Evolutionary conservation across 2,888 invertebrate species (phyloP).

Genomic region (Athalia cordata): DNA sequence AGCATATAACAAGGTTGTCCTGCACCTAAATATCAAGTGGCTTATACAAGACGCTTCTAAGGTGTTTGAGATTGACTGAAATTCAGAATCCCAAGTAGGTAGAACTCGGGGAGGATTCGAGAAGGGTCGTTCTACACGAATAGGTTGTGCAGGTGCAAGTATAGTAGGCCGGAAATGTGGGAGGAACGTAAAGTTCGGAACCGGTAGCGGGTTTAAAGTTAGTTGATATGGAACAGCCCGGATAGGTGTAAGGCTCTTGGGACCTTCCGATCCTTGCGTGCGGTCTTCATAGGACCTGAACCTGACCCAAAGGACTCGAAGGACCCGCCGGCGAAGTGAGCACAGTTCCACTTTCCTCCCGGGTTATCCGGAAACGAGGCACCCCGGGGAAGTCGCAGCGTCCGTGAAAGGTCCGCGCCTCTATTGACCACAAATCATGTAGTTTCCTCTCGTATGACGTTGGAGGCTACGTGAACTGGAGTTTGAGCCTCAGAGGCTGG

Average conservation of each 20-base stretch:
- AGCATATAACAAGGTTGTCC: too few relatives aligned
- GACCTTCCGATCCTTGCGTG: slow-evolving; percentile 48
- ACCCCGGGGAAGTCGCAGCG: slow-evolving; percentile 45
- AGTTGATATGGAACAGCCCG: slow-evolving; percentile 60
- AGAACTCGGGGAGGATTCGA: neutral
- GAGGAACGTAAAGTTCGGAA: slow-evolving; percentile 58
- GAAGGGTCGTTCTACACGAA: neutral
- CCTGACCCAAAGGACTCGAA: slow-evolving; percentile 16
- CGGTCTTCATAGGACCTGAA: slow-evolving; percentile 27
- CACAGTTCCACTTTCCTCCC: slow-evolving; percentile 43
- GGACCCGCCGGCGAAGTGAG: slow-evolving; percentile 11
- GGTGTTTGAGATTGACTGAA: too few relatives aligned
- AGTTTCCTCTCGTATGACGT: slow-evolving; percentile 31
- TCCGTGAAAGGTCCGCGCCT: slow-evolving; percentile 16
- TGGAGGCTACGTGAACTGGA: slow-evolving; percentile 20
- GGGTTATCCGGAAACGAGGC: slow-evolving; percentile 47
- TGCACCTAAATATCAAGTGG: too few relatives aligned
- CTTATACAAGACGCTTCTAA: too few relatives aligned
- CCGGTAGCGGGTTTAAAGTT: slow-evolving; percentile 63
- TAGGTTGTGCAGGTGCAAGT: slow-evolving; percentile 21
- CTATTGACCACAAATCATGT: slow-evolving; percentile 45
- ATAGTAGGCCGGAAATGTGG: slow-evolving; percentile 23
- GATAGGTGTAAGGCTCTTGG: slow-evolving; percentile 61
- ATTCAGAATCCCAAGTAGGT: neutral
- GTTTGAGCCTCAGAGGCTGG: slow-evolving; percentile 6